Conservation (phyloP, 2,797 vertebrate genomes). For the Cirrhinus mrigala region DNA sequence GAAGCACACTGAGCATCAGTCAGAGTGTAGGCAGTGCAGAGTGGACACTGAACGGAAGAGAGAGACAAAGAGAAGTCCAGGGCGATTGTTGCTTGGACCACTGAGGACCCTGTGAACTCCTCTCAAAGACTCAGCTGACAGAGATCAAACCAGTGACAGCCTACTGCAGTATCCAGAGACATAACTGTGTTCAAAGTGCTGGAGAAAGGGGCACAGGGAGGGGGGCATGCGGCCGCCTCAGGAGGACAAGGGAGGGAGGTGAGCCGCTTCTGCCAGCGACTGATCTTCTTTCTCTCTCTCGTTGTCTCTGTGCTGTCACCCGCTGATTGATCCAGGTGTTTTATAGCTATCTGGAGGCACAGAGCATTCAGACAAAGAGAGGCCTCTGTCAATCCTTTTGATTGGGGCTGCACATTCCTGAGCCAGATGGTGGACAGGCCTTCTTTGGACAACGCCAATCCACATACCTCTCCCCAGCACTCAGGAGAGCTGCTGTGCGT, state of each 20-base stretch:
- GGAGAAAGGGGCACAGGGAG: constrained; percentile 70
- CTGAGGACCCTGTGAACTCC: constrained; percentile 73
- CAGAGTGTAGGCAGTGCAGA: constrained; percentile 55
- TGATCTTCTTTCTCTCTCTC: constrained; percentile 79
- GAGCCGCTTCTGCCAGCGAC: constrained; percentile 72
- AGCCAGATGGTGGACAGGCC: constrained; percentile 88
- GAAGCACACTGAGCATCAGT: background rate
- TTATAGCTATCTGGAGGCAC: constrained; percentile 86
- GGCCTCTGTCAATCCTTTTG: constrained; percentile 86
- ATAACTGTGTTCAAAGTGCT: constrained; percentile 90
- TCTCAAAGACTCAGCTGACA: constrained; percentile 86
- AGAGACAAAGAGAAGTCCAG: constrained; percentile 50
- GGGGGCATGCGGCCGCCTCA: background rate
- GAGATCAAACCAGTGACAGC: constrained; percentile 95
- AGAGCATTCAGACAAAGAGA: constrained; percentile 82
- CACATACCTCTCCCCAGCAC: constrained; percentile 53
- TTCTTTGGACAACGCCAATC: constrained; percentile 74
- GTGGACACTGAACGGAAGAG: constrained; percentile 50
- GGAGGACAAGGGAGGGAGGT: constrained; percentile 41
- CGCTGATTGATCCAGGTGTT: constrained; percentile 92
- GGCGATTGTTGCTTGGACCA: constrained; percentile 41
- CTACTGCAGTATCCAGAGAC: constrained; percentile 82
- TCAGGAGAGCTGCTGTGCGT: constrained; percentile 30
- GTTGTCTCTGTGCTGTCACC: constrained; percentile 81
- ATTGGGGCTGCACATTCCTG: constrained; percentile 85